Percentiles rank a stretch among this genome's conserved stretches.
Evolutionary conservation across 2,113 vertebrate species (phyloP).

Genomic region (Lagopus leucura): DNA sequence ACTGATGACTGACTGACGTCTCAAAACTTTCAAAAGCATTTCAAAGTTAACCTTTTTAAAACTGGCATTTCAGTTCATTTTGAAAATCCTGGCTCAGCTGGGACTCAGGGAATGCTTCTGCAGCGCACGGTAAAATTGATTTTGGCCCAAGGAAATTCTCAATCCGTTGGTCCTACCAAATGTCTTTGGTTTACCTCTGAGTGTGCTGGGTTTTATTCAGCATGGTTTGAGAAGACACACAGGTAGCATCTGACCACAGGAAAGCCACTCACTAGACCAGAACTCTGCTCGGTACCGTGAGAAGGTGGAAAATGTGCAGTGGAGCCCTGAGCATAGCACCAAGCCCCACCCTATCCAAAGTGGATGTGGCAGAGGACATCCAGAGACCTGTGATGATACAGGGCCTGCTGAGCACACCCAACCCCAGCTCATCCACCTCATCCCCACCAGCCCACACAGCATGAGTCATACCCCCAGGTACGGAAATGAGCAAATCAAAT

Average conservation of each 20-base stretch:
- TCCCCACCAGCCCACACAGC: background rate
- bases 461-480: background rate
- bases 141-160: background rate
- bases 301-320: fast-evolving
- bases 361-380: background rate
- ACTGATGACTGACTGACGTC: background rate
- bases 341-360: background rate
- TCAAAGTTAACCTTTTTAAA: background rate
- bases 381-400: background rate
- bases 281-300: background rate
- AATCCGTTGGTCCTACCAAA: background rate
- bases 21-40: background rate
- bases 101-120: background rate
- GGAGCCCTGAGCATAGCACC: background rate
- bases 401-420: background rate
- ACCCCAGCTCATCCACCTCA: background rate
- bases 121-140: fast-evolving
- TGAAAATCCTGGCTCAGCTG: background rate
- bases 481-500: background rate
- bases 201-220: background rate
- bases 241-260: background rate
- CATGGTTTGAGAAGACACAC: background rate
- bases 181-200: background rate
- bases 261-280: background rate
- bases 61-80: background rate